Conservation (phyloP, 2,113 vertebrate genomes). For the Lophotis ruficrista region DNA sequence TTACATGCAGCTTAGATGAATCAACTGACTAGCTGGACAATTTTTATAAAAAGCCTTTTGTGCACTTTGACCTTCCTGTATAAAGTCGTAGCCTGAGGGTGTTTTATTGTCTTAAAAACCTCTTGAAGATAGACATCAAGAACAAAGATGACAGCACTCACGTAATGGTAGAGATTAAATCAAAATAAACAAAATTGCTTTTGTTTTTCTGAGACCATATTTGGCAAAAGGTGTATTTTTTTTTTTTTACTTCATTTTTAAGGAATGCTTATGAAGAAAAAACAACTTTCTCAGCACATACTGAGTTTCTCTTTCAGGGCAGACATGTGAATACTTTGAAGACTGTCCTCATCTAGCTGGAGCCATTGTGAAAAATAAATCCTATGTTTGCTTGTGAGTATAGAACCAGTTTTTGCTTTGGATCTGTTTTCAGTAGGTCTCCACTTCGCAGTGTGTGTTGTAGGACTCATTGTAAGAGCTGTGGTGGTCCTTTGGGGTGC, state of each 20-base stretch:
- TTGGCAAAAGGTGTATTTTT: not conserved
- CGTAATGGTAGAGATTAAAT: not conserved
- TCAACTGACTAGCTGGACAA: not conserved
- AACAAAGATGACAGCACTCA: not conserved
- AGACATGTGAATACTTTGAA: not conserved
- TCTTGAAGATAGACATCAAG: conserved; percentile 5
- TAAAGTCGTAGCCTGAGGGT: not conserved
- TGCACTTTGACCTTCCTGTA: not conserved
- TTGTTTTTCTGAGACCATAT: not conserved
- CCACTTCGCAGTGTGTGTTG: rapidly evolving
- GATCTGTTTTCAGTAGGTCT: not conserved
- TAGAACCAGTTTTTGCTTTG: not conserved
- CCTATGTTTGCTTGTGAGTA: not conserved
- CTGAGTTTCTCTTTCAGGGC: not conserved
- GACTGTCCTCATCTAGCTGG: not conserved
- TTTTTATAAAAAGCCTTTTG: not conserved
- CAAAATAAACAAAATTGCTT: not conserved
- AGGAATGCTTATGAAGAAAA: not conserved
- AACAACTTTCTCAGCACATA: rapidly evolving
- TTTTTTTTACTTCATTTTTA: not conserved
- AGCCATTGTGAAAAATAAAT: not conserved
- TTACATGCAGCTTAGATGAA: not conserved
- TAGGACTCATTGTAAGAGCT: not conserved
- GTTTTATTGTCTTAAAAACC: not conserved
- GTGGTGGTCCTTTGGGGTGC: not conserved